Base-by-base conservation (phyloP, 2,797 vertebrate species). In the Protonibea diacanthus region DNA sequence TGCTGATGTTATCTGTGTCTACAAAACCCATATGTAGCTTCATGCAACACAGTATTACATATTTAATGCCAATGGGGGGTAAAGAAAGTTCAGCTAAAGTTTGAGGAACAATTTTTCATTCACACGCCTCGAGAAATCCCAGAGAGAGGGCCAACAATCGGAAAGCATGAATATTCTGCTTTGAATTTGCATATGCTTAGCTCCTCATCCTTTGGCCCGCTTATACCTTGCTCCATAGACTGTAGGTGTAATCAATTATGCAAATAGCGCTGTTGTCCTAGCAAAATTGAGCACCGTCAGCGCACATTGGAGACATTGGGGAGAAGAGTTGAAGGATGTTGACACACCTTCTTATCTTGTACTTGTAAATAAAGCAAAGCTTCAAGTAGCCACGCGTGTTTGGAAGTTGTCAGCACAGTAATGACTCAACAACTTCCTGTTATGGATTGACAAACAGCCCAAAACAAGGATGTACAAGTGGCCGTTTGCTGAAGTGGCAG, bases 121-220 rank as follows among this genome's bases (percentile, higher is more conserved):
- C 84, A 38, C 78, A 73, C 23, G 86, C 89, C 89, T 91, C 18
- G n/a, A 88, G 89, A 91, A 88, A 91, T 92, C 85, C 90, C 91
- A 3, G 55, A 42, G 89, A 87, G 87, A 86, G 71, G 61, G 71
- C 40, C 80, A 61, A 60, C 86, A 63, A 86, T 90, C 69, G 78
- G 71, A 82, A 66, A 3, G 56, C 84, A 94, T 94, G 92, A 95
- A 95, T 95, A 95, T 94, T 95, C 93, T 67, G 38, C 72, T 78
- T 69, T 67, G 53, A 69, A 95, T 95, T 94, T 88, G 88, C 94
- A 94, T 94, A 67, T 23, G 65, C 27, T 95, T 90, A 89, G 84
- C 86, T 86, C 80, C 60, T 84, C 86, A 85, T 90, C 86, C 84
- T 87, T 74, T 86, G 87, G 88, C 89, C 91, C 6, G 45, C 76